A percentile compares a stretch with the other conserved stretches of the same genome.
Conservation (phyloP, 1,140 invertebrate species). For the Teleopsis dalmanni region DNA sequence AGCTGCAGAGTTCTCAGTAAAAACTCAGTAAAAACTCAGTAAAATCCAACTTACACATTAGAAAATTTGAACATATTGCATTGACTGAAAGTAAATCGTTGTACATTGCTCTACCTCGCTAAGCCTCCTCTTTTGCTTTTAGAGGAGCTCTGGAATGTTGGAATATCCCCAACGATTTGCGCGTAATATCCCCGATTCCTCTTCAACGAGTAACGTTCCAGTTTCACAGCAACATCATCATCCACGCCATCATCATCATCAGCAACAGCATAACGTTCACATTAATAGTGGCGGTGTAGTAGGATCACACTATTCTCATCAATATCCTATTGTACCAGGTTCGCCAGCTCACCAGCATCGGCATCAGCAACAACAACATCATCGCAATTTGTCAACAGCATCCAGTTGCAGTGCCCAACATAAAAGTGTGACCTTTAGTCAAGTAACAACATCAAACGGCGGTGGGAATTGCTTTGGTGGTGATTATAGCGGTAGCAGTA, state of each 20-base stretch:
- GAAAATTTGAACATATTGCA: no score
- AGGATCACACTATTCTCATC: slow-evolving; percentile 16
- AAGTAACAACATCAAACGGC: slow-evolving; percentile 19
- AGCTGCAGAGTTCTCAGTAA: no score
- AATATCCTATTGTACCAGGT: slow-evolving; percentile 19
- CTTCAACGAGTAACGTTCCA: slow-evolving; percentile 14
- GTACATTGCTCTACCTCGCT: no score
- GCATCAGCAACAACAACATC: slow-evolving; percentile 31
- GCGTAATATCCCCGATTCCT: slow-evolving; percentile 44
- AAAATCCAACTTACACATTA: no score
- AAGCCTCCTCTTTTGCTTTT: slow-evolving; percentile 8
- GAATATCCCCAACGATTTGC: slow-evolving; percentile 43
- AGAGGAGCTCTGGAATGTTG: slow-evolving; percentile 42
- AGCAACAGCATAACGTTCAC: slow-evolving; percentile 29
- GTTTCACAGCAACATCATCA: slow-evolving; percentile 20
- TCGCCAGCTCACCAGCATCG: slow-evolving; percentile 37
- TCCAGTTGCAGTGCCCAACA: slow-evolving; percentile 42
- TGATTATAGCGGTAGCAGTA: slow-evolving; percentile 38
- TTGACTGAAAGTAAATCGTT: no score
- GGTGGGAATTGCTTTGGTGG: slow-evolving; percentile 17
- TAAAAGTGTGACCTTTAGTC: slow-evolving; percentile 43
- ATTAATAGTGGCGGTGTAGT: slow-evolving; percentile 9
- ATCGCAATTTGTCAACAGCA: slow-evolving; percentile 39
- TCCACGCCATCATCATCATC: slow-evolving; percentile 19
- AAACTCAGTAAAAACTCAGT: no score